Percentiles rank a stretch among this genome's conserved stretches.
Conservation (phyloP, 2,797 vertebrate genomes). For the Etheostoma perlongum region DNA sequence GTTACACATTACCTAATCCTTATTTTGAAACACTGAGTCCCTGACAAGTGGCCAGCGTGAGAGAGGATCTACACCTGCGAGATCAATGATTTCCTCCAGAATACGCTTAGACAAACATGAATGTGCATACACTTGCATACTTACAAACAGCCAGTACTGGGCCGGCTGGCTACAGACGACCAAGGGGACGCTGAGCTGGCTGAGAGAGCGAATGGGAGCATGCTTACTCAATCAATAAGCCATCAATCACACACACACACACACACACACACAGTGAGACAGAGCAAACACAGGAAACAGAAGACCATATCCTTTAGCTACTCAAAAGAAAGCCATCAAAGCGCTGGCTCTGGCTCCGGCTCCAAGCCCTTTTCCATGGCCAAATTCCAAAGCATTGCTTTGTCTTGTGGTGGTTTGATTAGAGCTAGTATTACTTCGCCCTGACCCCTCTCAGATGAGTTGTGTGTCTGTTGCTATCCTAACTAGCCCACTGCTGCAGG, state of each 20-base stretch:
- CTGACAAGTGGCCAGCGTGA: conserved; percentile 23
- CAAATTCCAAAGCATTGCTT: conserved; percentile 63
- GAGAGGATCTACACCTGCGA: conserved; percentile 64
- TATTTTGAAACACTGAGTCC: conserved; percentile 21
- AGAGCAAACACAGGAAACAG: conserved; percentile 77
- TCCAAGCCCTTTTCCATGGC: conserved; percentile 70
- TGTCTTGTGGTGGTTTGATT: conserved; percentile 70
- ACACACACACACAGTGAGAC: conserved; percentile 52
- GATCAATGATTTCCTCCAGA: conserved; percentile 61
- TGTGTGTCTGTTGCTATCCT: conserved; percentile 42
- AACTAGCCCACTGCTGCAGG: conserved; percentile 47
- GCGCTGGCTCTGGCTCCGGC: conserved; percentile 66
- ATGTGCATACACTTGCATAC: conserved; percentile 35
- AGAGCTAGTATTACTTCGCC: conserved; percentile 61
- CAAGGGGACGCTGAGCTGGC: conserved; percentile 68
- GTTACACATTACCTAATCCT: conserved; percentile 51
- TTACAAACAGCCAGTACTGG: conserved; percentile 59
- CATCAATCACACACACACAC: conserved; percentile 69
- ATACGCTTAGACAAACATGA: conserved; percentile 62
- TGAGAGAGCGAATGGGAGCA: conserved; percentile 66
- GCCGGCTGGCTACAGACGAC: conserved; percentile 58
- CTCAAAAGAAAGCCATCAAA: conserved; percentile 80
- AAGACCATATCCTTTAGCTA: conserved; percentile 78
- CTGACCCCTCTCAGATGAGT: conserved; percentile 56
- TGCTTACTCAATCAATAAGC: conserved; percentile 74